Conservation (phyloP, 2,888 invertebrate genomes). For the Malacosoma neustria region DNA sequence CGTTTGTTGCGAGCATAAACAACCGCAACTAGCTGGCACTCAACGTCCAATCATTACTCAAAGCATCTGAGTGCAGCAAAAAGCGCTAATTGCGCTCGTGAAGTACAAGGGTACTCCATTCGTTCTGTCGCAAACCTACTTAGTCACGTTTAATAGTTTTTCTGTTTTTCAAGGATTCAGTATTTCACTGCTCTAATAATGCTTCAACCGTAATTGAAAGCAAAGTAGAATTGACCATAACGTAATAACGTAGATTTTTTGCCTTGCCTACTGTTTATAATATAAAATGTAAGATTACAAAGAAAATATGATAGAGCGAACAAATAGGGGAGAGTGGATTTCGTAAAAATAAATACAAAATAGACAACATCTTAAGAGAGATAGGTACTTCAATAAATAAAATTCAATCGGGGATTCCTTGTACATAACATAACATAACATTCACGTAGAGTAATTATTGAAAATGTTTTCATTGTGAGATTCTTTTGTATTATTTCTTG, state of each 20-base stretch:
- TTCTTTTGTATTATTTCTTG: too few relatives aligned
- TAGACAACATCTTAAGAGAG: conserved; percentile 16
- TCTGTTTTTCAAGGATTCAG: conserved; percentile 37
- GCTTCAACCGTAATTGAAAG: conserved; percentile 3
- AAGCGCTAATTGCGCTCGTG: conserved; percentile 68
- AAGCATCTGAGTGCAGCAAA: conserved; percentile 63
- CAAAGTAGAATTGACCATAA: conserved; percentile 2
- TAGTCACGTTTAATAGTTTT: conserved; percentile 68
- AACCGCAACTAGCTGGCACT: conserved; percentile 43
- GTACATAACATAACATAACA: too few relatives aligned
- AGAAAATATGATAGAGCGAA: conserved; percentile 22
- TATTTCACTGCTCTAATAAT: conserved; percentile 3
- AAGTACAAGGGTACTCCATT: conserved; percentile 61
- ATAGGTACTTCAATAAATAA: conserved; percentile 27
- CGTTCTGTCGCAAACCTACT: conserved; percentile 59
- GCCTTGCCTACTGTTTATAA: conserved; percentile 15
- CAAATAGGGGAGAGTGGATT: conserved; percentile 20
- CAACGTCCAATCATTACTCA: conserved; percentile 62
- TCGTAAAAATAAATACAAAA: conserved; percentile 22
- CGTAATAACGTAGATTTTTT: conserved; percentile 4
- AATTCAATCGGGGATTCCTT: conserved; percentile 19
- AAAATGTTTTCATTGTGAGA: too few relatives aligned
- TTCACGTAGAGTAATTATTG: too few relatives aligned
- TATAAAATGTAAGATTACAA: conserved; percentile 27
- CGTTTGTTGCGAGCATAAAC: conserved; percentile 57